Base-by-base conservation (phyloP, 2,888 invertebrate species). In the Physocephala rufipes region DNA sequence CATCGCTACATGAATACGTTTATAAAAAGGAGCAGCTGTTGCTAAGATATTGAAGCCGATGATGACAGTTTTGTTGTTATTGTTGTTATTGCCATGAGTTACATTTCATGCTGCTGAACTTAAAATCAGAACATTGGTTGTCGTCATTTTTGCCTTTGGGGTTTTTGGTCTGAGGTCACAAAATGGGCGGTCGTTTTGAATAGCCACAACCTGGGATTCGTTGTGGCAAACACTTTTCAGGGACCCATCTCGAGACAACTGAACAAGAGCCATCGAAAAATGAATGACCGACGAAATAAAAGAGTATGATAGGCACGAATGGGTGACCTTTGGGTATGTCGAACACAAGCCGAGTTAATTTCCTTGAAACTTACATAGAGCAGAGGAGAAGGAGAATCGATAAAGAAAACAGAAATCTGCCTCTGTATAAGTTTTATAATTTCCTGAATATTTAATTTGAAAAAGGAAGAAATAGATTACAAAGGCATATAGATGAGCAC, bases 121-220 rank as follows among this genome's bases (percentile, higher is more conserved):
- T 53, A 67, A 30, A 26, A 16, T 28, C 49, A 12, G 12, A 12
- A 36, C 30, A 28, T 9, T 36, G 5, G 24, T 21, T 15, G 36
- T 58, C 67, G 26, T 7, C 36, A 45, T 58, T 7, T 55, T 59
- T 45, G n/a, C 58, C 47, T 9, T 36, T 36, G 36, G 4, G 36
- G 36, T 36, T 36, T 36, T 4, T 7, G 36, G 36, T 36, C 36
- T 55, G 66, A 66, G 66, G 67, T 58, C 67, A 67, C 65, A 66
- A 59, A 67, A 36, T 59, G 53, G 58, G 72, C 71, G 75, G 73
- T 75, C 72, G 70, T 71, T 69, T 71, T 65, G 71, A 70, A 71
- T 67, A 72, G 75, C 73, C 75, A 67, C 75, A 75, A 75, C 71
- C 73, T 75, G 72, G 71, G 73, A 72, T 74, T 73, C 71, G 62